Base-by-base conservation (phyloP, 2,888 invertebrate genomes). In the Tuta absoluta region DNA sequence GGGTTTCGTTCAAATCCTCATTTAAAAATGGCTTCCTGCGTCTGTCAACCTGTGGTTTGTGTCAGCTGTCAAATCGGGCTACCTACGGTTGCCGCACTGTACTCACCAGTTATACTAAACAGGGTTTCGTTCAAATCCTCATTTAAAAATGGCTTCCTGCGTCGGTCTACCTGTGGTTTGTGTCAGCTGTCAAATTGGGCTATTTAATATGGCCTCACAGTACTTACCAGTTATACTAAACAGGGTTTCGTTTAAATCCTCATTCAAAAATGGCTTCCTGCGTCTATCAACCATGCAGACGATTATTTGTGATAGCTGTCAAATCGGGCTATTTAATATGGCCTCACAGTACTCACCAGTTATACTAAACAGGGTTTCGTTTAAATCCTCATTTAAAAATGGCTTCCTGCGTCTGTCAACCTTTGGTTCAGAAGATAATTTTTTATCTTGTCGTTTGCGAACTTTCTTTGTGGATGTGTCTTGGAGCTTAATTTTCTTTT, bases 21-120 rank as follows among this genome's bases (percentile, higher is more conserved):
- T 86, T 89, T 0, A 89, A 59, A 58, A 89, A 87, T 0, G 89
- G 90, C 53, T 86, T 89, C 12, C 88, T 67, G 0, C 90, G 66
- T 0, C 88, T 71, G 66, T 87, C 88, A 0, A 88, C n/a, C n/a
- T n/a, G n/a, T n/a, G n/a, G n/a, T n/a, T n/a, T n/a, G n/a, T n/a
- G n/a, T n/a, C n/a, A n/a, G n/a, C n/a, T n/a, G n/a, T n/a, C n/a
- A n/a, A n/a, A n/a, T n/a, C n/a, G n/a, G n/a, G n/a, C n/a, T n/a
- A n/a, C n/a, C n/a, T n/a, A n/a, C n/a, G n/a, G n/a, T n/a, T n/a
- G 37, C 10, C 37, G 37, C 12, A 8, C 2, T 33, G 23, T 48
- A 17, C 45, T 24, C 12, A 49, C 63, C 17, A 28, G 53, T 41
- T 51, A 89, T 85, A 0, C 85, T 84, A 49, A 91, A 91, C 0